These are phyloP conservation scores for Goniozus legneri DNA, from an alignment of 1,140 invertebrate species.

Conservation along the genomic window DNA sequence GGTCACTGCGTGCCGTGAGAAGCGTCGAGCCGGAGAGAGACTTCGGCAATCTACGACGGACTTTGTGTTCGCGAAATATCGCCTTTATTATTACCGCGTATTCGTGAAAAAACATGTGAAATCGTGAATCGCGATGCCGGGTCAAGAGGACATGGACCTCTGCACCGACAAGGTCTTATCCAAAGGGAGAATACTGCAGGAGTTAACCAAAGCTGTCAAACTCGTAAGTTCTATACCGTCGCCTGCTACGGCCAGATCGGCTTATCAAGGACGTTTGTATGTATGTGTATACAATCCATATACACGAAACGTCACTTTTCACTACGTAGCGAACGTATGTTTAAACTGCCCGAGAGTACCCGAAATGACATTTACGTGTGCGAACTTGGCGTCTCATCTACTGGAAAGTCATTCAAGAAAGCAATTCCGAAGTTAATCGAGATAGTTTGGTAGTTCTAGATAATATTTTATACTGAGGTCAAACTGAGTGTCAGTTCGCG, in stretches of 20 bases:
- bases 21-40: background rate
- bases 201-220: conserved; percentile 53
- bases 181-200: conserved; percentile 49
- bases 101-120: conserved; percentile 42
- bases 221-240: conserved; percentile 41
- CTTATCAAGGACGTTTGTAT: background rate
- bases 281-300: conserved; percentile 3
- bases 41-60: background rate
- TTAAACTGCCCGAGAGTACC: too few relatives aligned
- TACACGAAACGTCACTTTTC: too few relatives aligned
- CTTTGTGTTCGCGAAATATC: background rate
- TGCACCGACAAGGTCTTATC: conserved; percentile 52
- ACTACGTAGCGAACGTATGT: too few relatives aligned
- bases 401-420: too few relatives aligned
- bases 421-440: too few relatives aligned
- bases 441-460: too few relatives aligned
- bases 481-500: too few relatives aligned
- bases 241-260: background rate
- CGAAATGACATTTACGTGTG: too few relatives aligned
- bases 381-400: too few relatives aligned
- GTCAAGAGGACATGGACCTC: conserved; percentile 44
- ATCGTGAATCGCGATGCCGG: conserved; percentile 34
- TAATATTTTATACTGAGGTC: too few relatives aligned
- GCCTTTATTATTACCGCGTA: background rate
- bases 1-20: too few relatives aligned